Conservation (phyloP, 2,797 vertebrate genomes). For the Gambelia wislizenii region DNA sequence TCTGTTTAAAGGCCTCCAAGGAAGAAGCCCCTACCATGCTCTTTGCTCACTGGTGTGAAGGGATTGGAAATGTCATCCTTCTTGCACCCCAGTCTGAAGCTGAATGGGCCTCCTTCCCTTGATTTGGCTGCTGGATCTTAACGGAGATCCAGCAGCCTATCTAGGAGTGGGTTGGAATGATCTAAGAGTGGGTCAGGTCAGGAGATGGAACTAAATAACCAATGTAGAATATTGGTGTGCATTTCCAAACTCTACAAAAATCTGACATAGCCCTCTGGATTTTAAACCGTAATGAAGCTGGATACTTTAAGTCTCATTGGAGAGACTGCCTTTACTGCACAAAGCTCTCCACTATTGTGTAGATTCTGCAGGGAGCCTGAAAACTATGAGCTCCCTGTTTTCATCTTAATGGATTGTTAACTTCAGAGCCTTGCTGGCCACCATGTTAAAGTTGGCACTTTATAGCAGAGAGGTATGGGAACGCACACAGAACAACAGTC, state of each 20-base stretch:
- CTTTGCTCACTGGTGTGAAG: no score
- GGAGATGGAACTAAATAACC: no score
- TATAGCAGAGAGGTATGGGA: slow-evolving; percentile 8
- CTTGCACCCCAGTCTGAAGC: no score
- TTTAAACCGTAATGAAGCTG: not conserved
- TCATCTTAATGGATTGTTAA: slow-evolving; percentile 40
- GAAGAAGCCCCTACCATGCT: no score
- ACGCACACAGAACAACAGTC: not conserved
- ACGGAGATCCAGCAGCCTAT: no score
- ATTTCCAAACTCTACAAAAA: not conserved
- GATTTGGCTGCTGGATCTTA: no score
- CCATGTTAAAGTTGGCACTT: slow-evolving; percentile 41
- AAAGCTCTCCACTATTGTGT: slow-evolving; percentile 6
- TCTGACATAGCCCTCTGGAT: not conserved
- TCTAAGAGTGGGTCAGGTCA: no score
- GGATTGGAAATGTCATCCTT: no score
- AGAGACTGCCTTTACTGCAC: not conserved
- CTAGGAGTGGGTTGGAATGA: no score
- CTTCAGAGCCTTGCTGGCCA: slow-evolving; percentile 23
- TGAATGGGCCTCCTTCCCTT: no score
- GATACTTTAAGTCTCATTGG: not conserved
- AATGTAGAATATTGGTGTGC: no score
- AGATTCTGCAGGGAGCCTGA: slow-evolving; percentile 10
- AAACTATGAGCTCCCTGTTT: slow-evolving; percentile 49
- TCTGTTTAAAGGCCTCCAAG: no score